Evolutionary conservation across 1,140 invertebrate genomes (phyloP).

Genomic region (Lordiphosa clarofinis): DNA sequence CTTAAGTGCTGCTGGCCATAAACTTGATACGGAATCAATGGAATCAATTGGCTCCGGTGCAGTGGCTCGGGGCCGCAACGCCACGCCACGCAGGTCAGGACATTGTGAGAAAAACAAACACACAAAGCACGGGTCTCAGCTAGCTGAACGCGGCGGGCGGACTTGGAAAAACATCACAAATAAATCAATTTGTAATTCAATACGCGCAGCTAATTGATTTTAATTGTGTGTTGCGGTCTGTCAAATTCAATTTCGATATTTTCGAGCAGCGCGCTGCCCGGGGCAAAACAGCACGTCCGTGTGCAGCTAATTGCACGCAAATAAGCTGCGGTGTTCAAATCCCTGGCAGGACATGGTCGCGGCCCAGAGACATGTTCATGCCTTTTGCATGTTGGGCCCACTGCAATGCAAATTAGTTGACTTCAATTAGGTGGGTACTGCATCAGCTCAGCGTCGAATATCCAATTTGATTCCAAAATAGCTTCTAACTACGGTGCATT

Average conservation of each 20-base stretch:
- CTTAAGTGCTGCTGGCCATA: constrained; percentile 28
- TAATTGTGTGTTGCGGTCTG: constrained; percentile 45
- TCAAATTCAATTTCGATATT: constrained; percentile 47
- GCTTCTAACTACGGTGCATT: neutral
- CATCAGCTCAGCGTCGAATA: constrained; percentile 31
- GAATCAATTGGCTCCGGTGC: constrained; percentile 40
- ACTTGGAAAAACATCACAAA: constrained; percentile 39
- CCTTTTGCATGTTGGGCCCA: constrained; percentile 33
- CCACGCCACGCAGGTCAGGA: constrained; percentile 35
- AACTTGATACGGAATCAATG: constrained; percentile 52
- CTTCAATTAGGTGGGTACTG: constrained; percentile 46
- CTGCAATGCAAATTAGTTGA: constrained; percentile 56
- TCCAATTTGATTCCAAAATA: constrained; percentile 16
- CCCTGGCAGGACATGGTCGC: constrained; percentile 11
- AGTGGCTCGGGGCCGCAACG: constrained; percentile 11
- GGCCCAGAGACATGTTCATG: constrained; percentile 11
- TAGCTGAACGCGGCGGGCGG: neutral
- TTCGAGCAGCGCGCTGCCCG: neutral
- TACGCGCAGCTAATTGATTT: constrained; percentile 58
- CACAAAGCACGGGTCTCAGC: neutral
- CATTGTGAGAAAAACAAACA: constrained; percentile 43
- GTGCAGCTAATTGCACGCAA: constrained; percentile 35
- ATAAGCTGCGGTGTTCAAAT: constrained; percentile 34
- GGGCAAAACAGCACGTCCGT: neutral
- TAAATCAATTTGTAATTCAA: constrained; percentile 61